These are phyloP conservation scores for Eupithecia inturbata DNA, from an alignment of 2,888 invertebrate species.

Conservation along the genomic window DNA sequence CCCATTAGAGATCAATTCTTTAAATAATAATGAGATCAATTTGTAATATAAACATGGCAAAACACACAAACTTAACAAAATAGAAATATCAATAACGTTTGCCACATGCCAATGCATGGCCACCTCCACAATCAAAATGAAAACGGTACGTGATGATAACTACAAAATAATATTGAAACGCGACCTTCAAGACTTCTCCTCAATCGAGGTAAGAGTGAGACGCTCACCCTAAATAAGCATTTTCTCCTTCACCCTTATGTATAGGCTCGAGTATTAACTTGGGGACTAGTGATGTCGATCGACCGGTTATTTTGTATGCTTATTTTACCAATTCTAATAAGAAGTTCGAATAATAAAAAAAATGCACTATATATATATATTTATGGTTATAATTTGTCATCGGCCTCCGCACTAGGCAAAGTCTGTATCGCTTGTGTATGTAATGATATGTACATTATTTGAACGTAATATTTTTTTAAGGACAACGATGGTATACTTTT, in stretches of 20 bases:
- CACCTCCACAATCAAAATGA: no score
- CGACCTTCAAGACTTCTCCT: conserved; percentile 47
- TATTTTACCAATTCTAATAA: neutral
- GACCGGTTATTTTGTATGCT: conserved; percentile 22
- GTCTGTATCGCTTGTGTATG: neutral
- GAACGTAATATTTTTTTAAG: no score
- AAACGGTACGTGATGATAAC: conserved; percentile 48
- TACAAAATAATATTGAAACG: conserved; percentile 69
- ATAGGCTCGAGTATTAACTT: conserved; percentile 46
- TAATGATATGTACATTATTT: neutral
- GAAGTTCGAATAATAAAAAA: neutral
- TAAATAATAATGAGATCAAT: no score
- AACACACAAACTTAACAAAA: no score
- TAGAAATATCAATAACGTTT: no score
- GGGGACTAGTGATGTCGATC: conserved; percentile 24
- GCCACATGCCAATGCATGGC: no score
- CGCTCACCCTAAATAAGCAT: conserved; percentile 55
- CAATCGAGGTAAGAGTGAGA: conserved; percentile 38
- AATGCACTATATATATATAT: neutral
- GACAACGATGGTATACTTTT: no score
- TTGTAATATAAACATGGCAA: no score
- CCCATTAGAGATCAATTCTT: no score
- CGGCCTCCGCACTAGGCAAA: neutral
- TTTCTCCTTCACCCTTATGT: conserved; percentile 54
- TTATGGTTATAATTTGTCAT: neutral